Evolutionary conservation across 2,888 invertebrate species (phyloP).

Genomic region (Patella pellucida): DNA sequence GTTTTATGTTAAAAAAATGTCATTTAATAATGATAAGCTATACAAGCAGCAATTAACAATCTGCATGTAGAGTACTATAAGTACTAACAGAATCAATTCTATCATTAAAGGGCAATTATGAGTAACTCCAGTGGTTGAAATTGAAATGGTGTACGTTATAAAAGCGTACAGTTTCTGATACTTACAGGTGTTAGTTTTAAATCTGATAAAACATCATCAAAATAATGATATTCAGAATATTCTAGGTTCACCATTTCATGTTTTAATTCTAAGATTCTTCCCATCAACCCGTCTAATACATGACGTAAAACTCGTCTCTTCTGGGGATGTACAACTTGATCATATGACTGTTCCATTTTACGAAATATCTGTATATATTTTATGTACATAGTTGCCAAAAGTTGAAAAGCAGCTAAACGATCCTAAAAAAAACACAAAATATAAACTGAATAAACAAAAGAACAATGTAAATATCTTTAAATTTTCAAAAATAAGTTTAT

Average conservation of each 20-base stretch:
- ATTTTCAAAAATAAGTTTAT: no score
- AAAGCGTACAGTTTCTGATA: slow-evolving; percentile 10
- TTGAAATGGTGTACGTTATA: no score
- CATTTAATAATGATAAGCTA: no score
- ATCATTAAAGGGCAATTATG: background rate
- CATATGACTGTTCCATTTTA: slow-evolving; percentile 84
- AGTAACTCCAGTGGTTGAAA: background rate
- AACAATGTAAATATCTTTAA: no score
- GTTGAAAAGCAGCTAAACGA: slow-evolving; percentile 69
- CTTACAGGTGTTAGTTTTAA: slow-evolving; percentile 81
- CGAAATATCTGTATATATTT: slow-evolving; percentile 85
- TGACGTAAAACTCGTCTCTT: slow-evolving; percentile 83
- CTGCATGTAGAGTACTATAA: no score
- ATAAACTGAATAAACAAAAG: no score
- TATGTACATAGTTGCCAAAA: slow-evolving; percentile 77
- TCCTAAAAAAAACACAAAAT: slow-evolving; percentile 58
- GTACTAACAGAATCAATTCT: no score
- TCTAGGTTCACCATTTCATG: slow-evolving; percentile 88
- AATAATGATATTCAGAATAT: slow-evolving; percentile 87
- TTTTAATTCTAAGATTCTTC: slow-evolving; percentile 88
- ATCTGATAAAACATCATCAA: slow-evolving; percentile 84
- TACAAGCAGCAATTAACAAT: no score
- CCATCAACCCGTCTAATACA: slow-evolving; percentile 76
- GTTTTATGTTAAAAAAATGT: no score
- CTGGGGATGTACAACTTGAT: slow-evolving; percentile 93